Percentiles rank a stretch among this genome's conserved stretches.
These are phyloP conservation scores for Bungarus multicinctus DNA, from an alignment of 2,113 vertebrate genomes.

Conservation along the genomic window DNA sequence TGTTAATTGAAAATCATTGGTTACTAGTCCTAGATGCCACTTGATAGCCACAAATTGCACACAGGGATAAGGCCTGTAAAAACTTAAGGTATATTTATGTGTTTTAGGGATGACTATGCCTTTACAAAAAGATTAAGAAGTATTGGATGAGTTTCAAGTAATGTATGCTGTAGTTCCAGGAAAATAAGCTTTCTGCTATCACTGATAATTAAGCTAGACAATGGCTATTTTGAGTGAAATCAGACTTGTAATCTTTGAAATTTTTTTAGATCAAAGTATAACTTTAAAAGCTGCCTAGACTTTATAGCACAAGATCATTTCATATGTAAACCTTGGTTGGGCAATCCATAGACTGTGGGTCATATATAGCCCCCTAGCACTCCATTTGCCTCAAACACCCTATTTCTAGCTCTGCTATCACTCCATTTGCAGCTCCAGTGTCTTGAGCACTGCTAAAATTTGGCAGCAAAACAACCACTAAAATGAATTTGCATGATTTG, in stretches of 20 bases:
- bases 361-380: neutral
- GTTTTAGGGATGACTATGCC: neutral
- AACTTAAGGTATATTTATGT: neutral
- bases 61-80: neutral
- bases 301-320: neutral
- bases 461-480: neutral
- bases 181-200: neutral
- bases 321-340: neutral
- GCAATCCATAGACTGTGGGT: neutral
- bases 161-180: neutral
- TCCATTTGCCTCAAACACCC: neutral
- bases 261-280: neutral
- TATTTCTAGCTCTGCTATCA: neutral
- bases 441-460: neutral
- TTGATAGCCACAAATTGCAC: constrained; percentile 25
- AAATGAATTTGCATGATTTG: neutral
- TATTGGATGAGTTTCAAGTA: neutral
- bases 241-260: neutral
- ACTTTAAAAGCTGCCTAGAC: neutral
- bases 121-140: neutral
- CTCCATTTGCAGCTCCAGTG: neutral
- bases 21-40: constrained; percentile 30
- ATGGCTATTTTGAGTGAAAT: neutral
- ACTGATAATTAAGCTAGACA: neutral
- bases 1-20: constrained; percentile 63